These are phyloP conservation scores for Sepiola atlantica DNA, from an alignment of 2,888 invertebrate genomes.

Conservation along the genomic window DNA sequence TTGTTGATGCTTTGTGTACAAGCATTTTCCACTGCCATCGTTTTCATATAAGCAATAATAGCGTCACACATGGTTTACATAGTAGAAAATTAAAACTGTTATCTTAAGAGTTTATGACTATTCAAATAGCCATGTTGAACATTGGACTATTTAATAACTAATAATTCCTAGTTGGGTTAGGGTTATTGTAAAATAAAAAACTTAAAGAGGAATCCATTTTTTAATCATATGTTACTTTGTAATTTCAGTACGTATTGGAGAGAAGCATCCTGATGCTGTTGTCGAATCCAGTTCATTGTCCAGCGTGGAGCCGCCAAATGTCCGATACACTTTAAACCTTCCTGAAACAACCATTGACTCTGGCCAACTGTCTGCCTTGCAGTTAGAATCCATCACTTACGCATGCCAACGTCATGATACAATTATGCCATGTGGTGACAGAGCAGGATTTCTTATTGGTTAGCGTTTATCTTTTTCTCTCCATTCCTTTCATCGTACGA, in stretches of 20 bases:
- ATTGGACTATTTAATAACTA: too few relatives aligned
- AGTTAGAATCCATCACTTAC: slow-evolving; percentile 97
- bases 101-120: too few relatives aligned
- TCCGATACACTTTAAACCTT: slow-evolving; percentile 82
- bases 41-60: too few relatives aligned
- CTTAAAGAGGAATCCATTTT: too few relatives aligned
- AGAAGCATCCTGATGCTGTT: slow-evolving; percentile 97
- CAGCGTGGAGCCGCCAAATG: slow-evolving; percentile 94
- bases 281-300: slow-evolving; percentile 98
- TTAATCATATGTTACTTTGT: too few relatives aligned
- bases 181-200: too few relatives aligned
- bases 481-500: not conserved
- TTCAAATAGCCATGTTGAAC: too few relatives aligned
- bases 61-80: too few relatives aligned
- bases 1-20: too few relatives aligned
- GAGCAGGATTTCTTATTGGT: slow-evolving; percentile 97
- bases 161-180: too few relatives aligned
- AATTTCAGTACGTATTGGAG: slow-evolving; percentile 88
- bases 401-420: slow-evolving; percentile 96
- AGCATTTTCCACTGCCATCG: too few relatives aligned
- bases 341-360: slow-evolving; percentile 87
- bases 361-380: slow-evolving; percentile 93
- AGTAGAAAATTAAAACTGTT: too few relatives aligned
- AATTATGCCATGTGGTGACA: slow-evolving; percentile 87
- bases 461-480: slow-evolving; percentile 44